phyloP scores from a whole-genome alignment of 1,140 invertebrate species.

The Microvelia longipes region DNA sequence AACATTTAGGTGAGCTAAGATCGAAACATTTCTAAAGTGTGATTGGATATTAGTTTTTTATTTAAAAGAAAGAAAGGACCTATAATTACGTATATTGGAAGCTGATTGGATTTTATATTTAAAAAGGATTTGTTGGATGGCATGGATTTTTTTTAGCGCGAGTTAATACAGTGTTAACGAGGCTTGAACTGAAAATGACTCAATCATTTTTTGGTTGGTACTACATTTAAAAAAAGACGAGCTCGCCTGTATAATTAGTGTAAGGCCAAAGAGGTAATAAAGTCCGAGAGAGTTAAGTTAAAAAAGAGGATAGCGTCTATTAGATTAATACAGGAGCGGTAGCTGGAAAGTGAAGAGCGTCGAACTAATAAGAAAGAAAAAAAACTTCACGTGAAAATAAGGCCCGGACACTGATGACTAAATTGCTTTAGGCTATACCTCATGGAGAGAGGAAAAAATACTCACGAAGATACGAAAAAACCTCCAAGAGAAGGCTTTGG shows the following conservation, averaged over 20 bases:
- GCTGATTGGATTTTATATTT: background rate
- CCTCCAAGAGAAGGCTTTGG: background rate
- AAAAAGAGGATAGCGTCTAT: background rate
- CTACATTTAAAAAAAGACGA: background rate
- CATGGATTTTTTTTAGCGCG: background rate
- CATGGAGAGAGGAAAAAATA: background rate
- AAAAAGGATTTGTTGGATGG: no score
- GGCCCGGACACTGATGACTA: background rate
- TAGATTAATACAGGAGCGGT: background rate
- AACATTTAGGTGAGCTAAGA: no score
- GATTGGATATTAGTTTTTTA: no score
- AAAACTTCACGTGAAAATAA: background rate
- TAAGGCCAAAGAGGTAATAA: background rate
- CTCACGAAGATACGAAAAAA: background rate
- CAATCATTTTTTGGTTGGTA: background rate
- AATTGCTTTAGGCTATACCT: background rate
- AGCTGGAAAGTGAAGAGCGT: background rate
- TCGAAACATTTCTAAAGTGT: no score
- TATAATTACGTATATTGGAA: background rate
- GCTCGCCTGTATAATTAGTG: background rate
- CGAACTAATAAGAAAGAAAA: background rate
- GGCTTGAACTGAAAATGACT: background rate
- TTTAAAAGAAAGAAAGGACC: background rate
- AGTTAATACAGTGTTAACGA: background rate
- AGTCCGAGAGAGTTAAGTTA: background rate